These are phyloP conservation scores for Gobio gobio DNA, from an alignment of 2,113 vertebrate genomes.

Conservation along the genomic window DNA sequence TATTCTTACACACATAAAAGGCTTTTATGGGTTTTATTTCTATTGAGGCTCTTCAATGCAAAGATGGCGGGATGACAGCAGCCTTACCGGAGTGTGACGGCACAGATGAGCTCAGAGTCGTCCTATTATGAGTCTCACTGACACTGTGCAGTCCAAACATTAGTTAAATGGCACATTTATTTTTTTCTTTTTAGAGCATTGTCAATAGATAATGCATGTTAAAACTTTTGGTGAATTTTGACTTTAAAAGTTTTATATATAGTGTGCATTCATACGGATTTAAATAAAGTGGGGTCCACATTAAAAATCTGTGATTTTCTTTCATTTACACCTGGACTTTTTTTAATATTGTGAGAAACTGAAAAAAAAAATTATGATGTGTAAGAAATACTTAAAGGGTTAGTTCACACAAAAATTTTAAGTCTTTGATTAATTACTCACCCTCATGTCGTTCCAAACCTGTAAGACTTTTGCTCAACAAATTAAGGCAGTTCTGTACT, in stretches of 20 bases:
- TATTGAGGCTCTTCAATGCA: neutral
- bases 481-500: too few relatives aligned
- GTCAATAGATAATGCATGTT: neutral
- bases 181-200: neutral
- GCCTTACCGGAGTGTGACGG: neutral
- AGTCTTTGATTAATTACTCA: too few relatives aligned
- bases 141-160: neutral
- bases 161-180: too few relatives aligned
- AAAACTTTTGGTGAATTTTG: too few relatives aligned
- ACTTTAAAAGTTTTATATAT: too few relatives aligned
- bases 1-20: conserved; percentile 16
- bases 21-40: conserved; percentile 19
- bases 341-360: neutral
- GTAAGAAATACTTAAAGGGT: too few relatives aligned
- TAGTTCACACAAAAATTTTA: too few relatives aligned
- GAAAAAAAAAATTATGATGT: neutral
- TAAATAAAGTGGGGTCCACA: too few relatives aligned
- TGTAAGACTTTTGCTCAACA: too few relatives aligned
- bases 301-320: neutral
- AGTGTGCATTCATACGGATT: too few relatives aligned
- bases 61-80: neutral
- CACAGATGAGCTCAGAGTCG: neutral
- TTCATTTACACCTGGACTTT: neutral
- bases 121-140: neutral
- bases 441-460: too few relatives aligned